Base-by-base conservation (phyloP, 2,113 vertebrate species). In the Heterotilapia buettikoferi region DNA sequence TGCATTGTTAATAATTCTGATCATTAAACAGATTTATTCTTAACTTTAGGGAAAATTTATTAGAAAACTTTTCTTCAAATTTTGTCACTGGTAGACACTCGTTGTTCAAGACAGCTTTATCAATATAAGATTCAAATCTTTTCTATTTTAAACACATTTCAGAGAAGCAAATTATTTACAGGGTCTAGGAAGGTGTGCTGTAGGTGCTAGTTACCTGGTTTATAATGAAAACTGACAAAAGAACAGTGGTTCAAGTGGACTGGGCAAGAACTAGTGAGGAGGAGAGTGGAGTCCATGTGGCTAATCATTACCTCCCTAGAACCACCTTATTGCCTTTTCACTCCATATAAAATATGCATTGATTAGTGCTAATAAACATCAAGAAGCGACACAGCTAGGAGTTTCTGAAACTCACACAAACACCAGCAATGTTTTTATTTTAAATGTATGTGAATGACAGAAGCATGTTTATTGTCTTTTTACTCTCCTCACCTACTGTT, bases 261-360 rank as follows among this genome's bases (percentile, higher is more conserved):
- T 1, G 7, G 66, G 86, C 57, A 26, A 47, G 24, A 45, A 47
- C 1, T 47, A 59, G 29, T 68, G 33, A 83, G 47, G 83, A 73
- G 80, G 8, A 84, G 24, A 80, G 53, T 80, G 84, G 2, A 84
- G 81, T 80, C 80, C 19, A 36, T 89, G 88, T 47, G 85, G 66
- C 63, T 26, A 83, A 95, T 93, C 86, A 83, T 93, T 91, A 85
- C n/a, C 10, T 86, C 82, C 85, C 6, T 59, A 87, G 87, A 76
- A 59, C 82, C 76, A 59, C 84, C 83, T 93, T 31, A 91, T 90
- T 84, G 91, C 92, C 84, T 63, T 82, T 86, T 68, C 40, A 73
- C 76, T 79, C 24, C 29, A 38, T 79, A 82, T 84, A 57, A 59
- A 50, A 89, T 93, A 93, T 88, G 76, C 71, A 91, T 82, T 76